A percentile compares a stretch with the other conserved stretches of the same genome.
Evolutionary conservation across 2,797 vertebrate species (phyloP).

Genomic region (Hippoglossus hippoglossus): DNA sequence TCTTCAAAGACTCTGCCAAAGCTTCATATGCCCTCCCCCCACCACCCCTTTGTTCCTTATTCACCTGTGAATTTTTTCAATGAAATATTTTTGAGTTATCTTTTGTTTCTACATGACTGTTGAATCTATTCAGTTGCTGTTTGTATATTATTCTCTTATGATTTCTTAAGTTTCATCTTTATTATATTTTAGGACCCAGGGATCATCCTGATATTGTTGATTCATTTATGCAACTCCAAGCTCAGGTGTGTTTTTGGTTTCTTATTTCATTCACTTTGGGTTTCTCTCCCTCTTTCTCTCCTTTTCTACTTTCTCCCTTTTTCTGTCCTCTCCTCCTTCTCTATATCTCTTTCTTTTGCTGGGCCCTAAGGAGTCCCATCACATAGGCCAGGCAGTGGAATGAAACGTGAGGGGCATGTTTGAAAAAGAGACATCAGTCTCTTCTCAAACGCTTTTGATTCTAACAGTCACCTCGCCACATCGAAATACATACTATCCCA

Average conservation of each 20-base stretch:
- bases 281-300: slow-evolving; percentile 93
- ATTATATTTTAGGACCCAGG: slow-evolving; percentile 99
- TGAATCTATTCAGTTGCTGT: slow-evolving; percentile 99
- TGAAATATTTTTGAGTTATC: slow-evolving; percentile 87
- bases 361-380: slow-evolving; percentile 71
- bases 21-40: slow-evolving; percentile 91
- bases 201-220: slow-evolving; percentile 99
- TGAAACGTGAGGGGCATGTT: slow-evolving; percentile 72
- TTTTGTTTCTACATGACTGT: slow-evolving; percentile 97
- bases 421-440: slow-evolving; percentile 67
- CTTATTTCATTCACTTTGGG: slow-evolving; percentile 99
- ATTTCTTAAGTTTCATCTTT: slow-evolving; percentile 99
- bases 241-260: slow-evolving; percentile 99
- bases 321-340: slow-evolving; percentile 81
- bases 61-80: slow-evolving; percentile 97
- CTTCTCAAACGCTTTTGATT: slow-evolving; percentile 73
- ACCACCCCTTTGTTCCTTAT: slow-evolving; percentile 84
- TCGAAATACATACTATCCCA: too few species aligned
- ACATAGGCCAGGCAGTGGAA: slow-evolving; percentile 76
- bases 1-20: slow-evolving; percentile 96
- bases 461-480: slow-evolving; percentile 67
- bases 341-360: slow-evolving; percentile 85
- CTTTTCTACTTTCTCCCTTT: slow-evolving; percentile 74
- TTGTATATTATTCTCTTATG: slow-evolving; percentile 98
- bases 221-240: slow-evolving; percentile 99